These are phyloP conservation scores for Danio jaintianensis DNA, from an alignment of 2,797 vertebrate species.

Conservation along the genomic window DNA sequence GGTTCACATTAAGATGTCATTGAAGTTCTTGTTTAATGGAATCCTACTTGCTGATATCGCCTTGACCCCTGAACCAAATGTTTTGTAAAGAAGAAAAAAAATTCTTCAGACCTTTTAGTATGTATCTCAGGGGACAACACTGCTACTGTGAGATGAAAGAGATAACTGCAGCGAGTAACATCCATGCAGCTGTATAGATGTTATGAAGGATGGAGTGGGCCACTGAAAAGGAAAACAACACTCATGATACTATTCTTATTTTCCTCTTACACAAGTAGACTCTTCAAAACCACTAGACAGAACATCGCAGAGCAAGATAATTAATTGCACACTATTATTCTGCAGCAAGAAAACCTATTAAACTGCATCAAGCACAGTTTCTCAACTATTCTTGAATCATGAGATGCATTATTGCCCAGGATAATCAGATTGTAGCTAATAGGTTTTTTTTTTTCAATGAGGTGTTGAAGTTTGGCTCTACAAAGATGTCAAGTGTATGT, in stretches of 20 bases:
- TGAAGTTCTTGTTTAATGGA: neutral
- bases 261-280: neutral
- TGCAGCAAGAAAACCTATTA: slow-evolving; percentile 34
- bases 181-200: neutral
- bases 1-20: too few species aligned
- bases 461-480: slow-evolving; percentile 37
- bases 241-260: slow-evolving; percentile 3
- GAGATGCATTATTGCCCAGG: slow-evolving; percentile 58
- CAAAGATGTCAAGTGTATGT: neutral
- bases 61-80: neutral
- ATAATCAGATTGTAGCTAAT: slow-evolving; percentile 68
- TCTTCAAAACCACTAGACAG: slow-evolving; percentile 6
- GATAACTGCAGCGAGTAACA: neutral
- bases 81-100: neutral
- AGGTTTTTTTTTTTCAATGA: slow-evolving; percentile 66
- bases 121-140: neutral
- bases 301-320: slow-evolving; percentile 9
- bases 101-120: neutral
- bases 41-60: neutral
- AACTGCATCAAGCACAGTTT: slow-evolving; percentile 57
- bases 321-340: neutral
- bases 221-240: neutral
- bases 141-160: neutral
- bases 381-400: slow-evolving; percentile 36
- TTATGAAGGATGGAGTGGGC: neutral